These are phyloP conservation scores for Spisula subtruncata DNA, from an alignment of 2,888 invertebrate species.

Conservation along the genomic window DNA sequence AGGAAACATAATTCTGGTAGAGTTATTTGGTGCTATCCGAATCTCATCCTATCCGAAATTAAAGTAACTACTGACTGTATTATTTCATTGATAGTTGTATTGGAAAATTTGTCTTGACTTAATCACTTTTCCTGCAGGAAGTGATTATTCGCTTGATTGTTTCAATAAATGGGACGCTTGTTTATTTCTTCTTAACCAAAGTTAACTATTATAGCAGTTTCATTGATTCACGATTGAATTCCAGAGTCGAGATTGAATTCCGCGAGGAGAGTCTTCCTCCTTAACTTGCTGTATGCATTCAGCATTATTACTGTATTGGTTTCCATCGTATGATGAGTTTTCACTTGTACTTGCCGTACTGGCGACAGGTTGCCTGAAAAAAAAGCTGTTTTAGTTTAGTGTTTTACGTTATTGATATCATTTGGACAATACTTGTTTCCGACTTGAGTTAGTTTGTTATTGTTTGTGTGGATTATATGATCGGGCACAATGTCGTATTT, in stretches of 20 bases:
- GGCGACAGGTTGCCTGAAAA: slow-evolving; percentile 54
- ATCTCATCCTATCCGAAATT: background rate
- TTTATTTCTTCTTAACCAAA: slow-evolving; percentile 50
- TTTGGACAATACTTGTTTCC: slow-evolving; percentile 22
- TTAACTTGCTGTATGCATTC: background rate
- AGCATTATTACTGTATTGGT: slow-evolving; percentile 55
- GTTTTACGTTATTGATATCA: slow-evolving; percentile 27
- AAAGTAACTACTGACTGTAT: background rate
- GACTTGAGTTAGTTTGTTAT: slow-evolving; percentile 29
- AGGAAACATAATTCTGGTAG: background rate
- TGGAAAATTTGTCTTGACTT: slow-evolving; percentile 9
- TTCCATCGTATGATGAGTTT: slow-evolving; percentile 53
- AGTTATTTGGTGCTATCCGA: background rate
- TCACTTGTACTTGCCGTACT: slow-evolving; percentile 55
- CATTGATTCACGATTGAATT: slow-evolving; percentile 44
- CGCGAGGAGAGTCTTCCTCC: background rate
- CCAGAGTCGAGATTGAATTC: slow-evolving; percentile 37
- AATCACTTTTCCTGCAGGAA: slow-evolving; percentile 27
- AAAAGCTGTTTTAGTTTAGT: background rate
- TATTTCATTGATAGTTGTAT: slow-evolving; percentile 17
- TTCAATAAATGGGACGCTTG: slow-evolving; percentile 43
- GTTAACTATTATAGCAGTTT: slow-evolving; percentile 46
- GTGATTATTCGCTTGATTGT: slow-evolving; percentile 49
- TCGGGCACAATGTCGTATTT: slow-evolving; percentile 12
- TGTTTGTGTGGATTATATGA: slow-evolving; percentile 50